These are phyloP conservation scores for Diceros bicornis DNA, from an alignment of 2,797 vertebrate species.

Conservation along the genomic window DNA sequence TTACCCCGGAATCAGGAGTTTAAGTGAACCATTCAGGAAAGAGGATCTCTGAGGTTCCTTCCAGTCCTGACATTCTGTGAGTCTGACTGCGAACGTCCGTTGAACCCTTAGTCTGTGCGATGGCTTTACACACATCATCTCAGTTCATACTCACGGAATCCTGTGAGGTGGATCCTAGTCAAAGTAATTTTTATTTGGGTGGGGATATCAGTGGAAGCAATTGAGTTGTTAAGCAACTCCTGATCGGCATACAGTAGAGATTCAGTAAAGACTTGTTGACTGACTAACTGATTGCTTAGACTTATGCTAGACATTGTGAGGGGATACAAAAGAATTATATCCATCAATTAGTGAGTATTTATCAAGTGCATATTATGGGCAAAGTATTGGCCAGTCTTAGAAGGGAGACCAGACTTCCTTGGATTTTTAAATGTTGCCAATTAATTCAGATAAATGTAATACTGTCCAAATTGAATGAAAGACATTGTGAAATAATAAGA, in stretches of 20 bases:
- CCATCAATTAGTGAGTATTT: background rate
- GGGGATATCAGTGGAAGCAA: conserved; percentile 20
- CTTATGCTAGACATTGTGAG: conserved; percentile 21
- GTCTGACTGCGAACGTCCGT: background rate
- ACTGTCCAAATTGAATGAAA: background rate
- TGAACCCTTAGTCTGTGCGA: background rate
- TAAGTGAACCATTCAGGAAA: background rate
- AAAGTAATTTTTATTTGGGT: background rate
- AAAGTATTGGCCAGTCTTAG: background rate
- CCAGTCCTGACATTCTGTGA: background rate
- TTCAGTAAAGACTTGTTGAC: conserved; percentile 58
- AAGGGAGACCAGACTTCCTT: background rate
- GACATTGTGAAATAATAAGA: background rate
- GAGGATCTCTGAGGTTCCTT: background rate
- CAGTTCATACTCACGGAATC: background rate
- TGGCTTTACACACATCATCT: fast-evolving
- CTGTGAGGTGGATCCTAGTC: background rate
- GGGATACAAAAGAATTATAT: conserved; percentile 2
- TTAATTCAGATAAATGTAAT: conserved; percentile 1
- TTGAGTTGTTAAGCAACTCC: conserved; percentile 63
- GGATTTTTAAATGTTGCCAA: background rate
- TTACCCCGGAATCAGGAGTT: background rate
- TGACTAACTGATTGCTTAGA: conserved; percentile 70
- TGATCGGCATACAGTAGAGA: conserved; percentile 57
- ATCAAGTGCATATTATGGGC: background rate